These are phyloP conservation scores for Hypotaenidia okinawae DNA, from an alignment of 2,797 vertebrate species.

Conservation along the genomic window DNA sequence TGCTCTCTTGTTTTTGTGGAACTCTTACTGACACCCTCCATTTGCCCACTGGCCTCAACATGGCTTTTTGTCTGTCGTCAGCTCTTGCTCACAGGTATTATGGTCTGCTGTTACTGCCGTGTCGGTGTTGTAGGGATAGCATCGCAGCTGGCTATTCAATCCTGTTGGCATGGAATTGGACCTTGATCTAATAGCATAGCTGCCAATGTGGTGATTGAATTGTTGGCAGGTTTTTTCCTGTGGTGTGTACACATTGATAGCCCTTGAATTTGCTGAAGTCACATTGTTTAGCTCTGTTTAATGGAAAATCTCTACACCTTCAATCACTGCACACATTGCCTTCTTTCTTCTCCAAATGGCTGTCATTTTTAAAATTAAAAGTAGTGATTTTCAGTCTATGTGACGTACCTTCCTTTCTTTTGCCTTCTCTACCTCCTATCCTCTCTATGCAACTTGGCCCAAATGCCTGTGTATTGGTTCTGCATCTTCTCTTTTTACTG, in stretches of 20 bases:
- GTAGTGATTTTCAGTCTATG: neutral
- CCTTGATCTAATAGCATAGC: neutral
- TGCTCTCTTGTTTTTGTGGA: neutral
- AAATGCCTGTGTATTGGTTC: neutral
- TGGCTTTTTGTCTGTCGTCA: neutral
- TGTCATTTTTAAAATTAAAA: neutral
- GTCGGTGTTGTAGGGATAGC: constrained; percentile 13
- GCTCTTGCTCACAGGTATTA: neutral
- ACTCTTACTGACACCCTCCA: neutral
- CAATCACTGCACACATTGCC: neutral
- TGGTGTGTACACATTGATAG: neutral
- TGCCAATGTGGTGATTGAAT: neutral
- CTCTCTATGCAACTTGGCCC: neutral
- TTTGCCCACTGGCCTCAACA: neutral
- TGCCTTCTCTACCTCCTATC: neutral
- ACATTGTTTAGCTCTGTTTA: neutral
- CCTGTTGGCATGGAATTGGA: constrained; percentile 25
- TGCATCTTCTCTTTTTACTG: neutral
- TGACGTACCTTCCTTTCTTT: neutral
- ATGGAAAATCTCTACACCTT: neutral
- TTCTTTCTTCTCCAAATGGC: neutral
- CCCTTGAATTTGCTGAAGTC: constrained; percentile 1
- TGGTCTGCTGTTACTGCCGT: constrained; percentile 4
- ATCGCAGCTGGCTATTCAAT: neutral
- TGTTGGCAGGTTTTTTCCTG: constrained; percentile 10